These are phyloP conservation scores for Syndactyla subalaris DNA, from an alignment of 2,797 vertebrate genomes.

Conservation along the genomic window DNA sequence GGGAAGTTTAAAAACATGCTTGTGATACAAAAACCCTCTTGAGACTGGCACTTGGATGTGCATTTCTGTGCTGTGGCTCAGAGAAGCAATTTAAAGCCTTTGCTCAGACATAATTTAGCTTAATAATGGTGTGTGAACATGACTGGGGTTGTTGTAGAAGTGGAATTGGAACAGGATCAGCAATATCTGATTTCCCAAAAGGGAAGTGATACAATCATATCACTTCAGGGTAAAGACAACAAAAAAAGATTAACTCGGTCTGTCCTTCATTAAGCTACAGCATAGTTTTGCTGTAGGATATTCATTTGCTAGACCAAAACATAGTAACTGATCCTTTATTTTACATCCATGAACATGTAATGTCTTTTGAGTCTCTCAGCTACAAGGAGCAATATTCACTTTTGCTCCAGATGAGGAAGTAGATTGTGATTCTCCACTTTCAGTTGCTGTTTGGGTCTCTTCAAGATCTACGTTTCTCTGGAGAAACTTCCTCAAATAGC, in stretches of 20 bases:
- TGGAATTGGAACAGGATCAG: not conserved
- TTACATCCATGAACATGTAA: not conserved
- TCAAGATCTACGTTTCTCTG: not conserved
- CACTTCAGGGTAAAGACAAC: not conserved
- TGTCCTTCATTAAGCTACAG: not conserved
- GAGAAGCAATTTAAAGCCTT: not conserved
- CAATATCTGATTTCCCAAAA: constrained; percentile 5
- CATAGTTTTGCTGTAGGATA: not conserved
- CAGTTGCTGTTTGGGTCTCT: not conserved
- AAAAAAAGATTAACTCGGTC: not conserved
- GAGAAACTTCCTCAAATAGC: not conserved
- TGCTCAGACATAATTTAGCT: not conserved
- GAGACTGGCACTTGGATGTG: not conserved
- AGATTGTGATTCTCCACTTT: not conserved
- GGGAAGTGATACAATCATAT: not conserved
- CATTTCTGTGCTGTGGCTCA: not conserved
- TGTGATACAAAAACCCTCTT: not conserved
- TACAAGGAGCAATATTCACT: not conserved
- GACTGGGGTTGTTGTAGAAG: not conserved
- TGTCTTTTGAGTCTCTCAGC: not conserved
- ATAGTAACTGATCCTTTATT: not conserved
- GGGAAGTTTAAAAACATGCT: not conserved
- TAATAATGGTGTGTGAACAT: not conserved
- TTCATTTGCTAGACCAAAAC: not conserved
- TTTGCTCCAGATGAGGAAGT: not conserved